Evolutionary conservation across 2,888 invertebrate species (phyloP).

Genomic region (Nemotelus pantherinus): DNA sequence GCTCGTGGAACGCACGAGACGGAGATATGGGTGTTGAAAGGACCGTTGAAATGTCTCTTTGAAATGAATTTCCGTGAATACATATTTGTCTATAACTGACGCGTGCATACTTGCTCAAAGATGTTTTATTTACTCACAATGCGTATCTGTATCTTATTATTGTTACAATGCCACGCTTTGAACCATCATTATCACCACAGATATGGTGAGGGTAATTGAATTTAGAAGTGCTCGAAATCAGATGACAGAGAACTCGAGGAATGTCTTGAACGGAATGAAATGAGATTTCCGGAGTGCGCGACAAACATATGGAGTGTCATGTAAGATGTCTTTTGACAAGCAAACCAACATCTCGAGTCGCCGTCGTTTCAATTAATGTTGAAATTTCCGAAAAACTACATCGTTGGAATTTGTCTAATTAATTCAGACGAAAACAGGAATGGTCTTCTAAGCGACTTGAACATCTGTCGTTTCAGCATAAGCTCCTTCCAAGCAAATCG

Average conservation of each 20-base stretch:
- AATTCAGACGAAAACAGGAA: slow-evolving; percentile 8
- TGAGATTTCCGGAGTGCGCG: too few species aligned
- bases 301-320: too few species aligned
- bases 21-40: slow-evolving; percentile 21
- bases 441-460: neutral
- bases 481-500: neutral
- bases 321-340: too few species aligned
- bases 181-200: too few species aligned
- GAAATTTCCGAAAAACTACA: too few species aligned
- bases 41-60: slow-evolving; percentile 27
- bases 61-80: slow-evolving; percentile 20
- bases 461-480: neutral
- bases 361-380: too few species aligned
- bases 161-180: too few species aligned
- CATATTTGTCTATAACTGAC: slow-evolving; percentile 24
- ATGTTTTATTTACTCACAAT: slow-evolving; percentile 14
- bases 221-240: too few species aligned
- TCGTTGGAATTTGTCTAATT: slow-evolving; percentile 14
- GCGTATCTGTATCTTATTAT: neutral
- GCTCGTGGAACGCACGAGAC: slow-evolving; percentile 11
- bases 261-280: too few species aligned
- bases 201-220: too few species aligned
- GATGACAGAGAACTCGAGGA: too few species aligned
- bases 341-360: too few species aligned
- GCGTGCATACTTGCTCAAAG: slow-evolving; percentile 21